These are phyloP conservation scores for Carapus acus DNA, from an alignment of 2,797 vertebrate species.

Conservation along the genomic window DNA sequence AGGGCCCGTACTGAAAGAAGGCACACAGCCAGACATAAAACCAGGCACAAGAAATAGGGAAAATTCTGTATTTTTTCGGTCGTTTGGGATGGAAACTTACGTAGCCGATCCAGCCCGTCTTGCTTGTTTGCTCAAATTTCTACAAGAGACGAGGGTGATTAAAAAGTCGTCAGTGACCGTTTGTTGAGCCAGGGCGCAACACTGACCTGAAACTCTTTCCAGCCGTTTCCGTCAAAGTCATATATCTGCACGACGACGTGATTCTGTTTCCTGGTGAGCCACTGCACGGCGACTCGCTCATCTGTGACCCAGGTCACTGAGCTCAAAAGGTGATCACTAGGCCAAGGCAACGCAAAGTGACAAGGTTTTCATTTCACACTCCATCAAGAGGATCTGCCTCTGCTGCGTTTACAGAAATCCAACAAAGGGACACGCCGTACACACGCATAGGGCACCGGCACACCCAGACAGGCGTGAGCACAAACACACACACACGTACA, in stretches of 20 bases:
- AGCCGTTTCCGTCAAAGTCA: constrained; percentile 73
- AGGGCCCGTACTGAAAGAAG: constrained; percentile 82
- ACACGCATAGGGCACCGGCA: too few species aligned
- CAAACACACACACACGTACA: constrained; percentile 26
- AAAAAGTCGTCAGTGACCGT: background rate
- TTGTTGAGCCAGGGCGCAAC: constrained; percentile 3
- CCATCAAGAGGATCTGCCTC: constrained; percentile 17
- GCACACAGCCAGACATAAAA: background rate
- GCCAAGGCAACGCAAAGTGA: constrained; percentile 56
- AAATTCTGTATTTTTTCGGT: too few species aligned
- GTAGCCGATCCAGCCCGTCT: constrained; percentile 91
- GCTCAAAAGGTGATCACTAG: constrained; percentile 90
- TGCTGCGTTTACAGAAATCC: background rate
- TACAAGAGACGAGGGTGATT: constrained; percentile 35
- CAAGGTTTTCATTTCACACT: constrained; percentile 40
- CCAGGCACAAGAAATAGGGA: background rate
- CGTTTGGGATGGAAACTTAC: constrained; percentile 71
- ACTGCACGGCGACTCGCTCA: constrained; percentile 85
- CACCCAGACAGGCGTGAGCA: too few species aligned
- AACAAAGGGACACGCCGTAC: too few species aligned
- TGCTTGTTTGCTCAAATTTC: constrained; percentile 83
- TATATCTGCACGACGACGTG: constrained; percentile 85
- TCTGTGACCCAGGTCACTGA: constrained; percentile 92
- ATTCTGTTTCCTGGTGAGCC: constrained; percentile 90
- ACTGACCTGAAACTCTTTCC: constrained; percentile 68